Evolutionary conservation across 2,888 invertebrate genomes (phyloP), one percentile per base, ranked within the genome.

Genomic region (Lasius platythorax): DNA sequence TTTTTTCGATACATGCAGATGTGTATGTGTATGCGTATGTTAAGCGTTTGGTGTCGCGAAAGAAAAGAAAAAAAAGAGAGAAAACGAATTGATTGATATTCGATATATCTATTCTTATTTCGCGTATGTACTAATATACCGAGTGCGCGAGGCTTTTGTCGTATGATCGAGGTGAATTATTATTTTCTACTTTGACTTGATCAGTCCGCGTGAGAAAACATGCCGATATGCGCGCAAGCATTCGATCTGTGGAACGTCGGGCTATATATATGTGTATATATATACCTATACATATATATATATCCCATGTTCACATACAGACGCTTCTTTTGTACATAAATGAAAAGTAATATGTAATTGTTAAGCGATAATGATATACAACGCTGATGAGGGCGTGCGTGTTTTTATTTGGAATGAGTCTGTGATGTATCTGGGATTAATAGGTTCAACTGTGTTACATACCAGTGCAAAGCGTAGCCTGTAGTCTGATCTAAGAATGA

Each of bases 321-420:
- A 93, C 92, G 92, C 92, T 91, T 92, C 87, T 84, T 92, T 93
- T 94, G 92, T 94, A 93, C 92, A 94, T 93, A 93, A 64, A 91
- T 90, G 91, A 91, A 46, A 72, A 58, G 66, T 15, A 40, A 92
- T 88, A 88, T 92, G 89, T 92, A 92, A 93, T 93, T 92, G 92
- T 93, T 92, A 92, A 93, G 93, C 89, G 91, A 92, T 92, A 89
- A 93, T 92, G 90, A 61, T 81, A 70, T 81, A 81, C 89, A 92
- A 92, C 92, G 93, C 93, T 93, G 91, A 92, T 43, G 56, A 73
- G 88, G 91, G 93, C 93, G 94, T 93, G 93, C 88, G 91, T 93
- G 94, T 94, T 94, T 94, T 94, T 94, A 94, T 94, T 94, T 94
- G 87, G 94, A 93, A 94, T 94, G 93, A 92, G 90, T 93, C 93